Evolutionary conservation across 1,140 invertebrate species (phyloP).

Genomic region (Penaeus chinensis): DNA sequence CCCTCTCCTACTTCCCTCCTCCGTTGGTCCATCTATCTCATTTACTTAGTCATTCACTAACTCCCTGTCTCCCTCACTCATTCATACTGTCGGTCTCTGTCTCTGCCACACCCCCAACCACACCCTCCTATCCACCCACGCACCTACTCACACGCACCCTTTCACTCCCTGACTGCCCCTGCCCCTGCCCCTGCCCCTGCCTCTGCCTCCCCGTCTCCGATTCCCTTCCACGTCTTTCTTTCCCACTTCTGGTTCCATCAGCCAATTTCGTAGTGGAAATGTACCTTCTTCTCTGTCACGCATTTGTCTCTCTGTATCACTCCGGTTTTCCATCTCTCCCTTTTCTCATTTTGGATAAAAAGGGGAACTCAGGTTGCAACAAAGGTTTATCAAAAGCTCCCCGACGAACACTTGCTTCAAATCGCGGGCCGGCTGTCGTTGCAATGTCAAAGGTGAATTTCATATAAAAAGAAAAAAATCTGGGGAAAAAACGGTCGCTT

Average conservation of each 20-base stretch:
- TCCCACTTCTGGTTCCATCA: neutral
- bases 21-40: neutral
- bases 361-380: no score
- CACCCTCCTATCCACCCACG: neutral
- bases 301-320: neutral
- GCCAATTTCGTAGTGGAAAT: slow-evolving; percentile 2
- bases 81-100: neutral
- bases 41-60: neutral
- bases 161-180: no score
- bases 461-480: no score
- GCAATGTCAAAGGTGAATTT: no score
- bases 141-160: neutral
- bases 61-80: neutral
- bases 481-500: no score
- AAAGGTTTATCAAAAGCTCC: no score
- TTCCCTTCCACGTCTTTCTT: neutral
- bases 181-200: neutral
- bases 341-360: no score
- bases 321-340: neutral
- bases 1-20: neutral
- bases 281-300: neutral
- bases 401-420: no score
- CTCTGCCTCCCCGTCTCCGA: neutral
- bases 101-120: neutral
- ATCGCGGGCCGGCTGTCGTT: no score